Base-by-base conservation (phyloP, 1,140 invertebrate species). In the Melanaphis sacchari region DNA sequence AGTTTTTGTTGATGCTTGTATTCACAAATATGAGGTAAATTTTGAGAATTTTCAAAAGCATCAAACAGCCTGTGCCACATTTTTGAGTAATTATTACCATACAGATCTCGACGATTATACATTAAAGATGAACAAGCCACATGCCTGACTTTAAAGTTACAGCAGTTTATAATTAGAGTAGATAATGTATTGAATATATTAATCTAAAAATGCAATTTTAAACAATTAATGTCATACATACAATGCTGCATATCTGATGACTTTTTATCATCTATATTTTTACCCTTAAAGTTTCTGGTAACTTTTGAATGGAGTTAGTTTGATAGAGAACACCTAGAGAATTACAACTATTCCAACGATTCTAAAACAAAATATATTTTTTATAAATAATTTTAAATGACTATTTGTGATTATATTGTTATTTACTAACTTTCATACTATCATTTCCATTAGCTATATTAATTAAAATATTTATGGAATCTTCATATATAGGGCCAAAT, bases 31-130 rank as follows among this genome's bases (percentile, higher is more conserved):
- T 85, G 81, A 31, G 91, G 91, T 84, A 93, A 93, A 54, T 93
- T 93, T 93, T 93, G 91, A 18, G 91, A 22, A 41, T 93, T 93
- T 93, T 93, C 91, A 84, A 93, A 85, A 41, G 91, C 91, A 41
- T 93, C 91, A 54, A 93, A 93, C 21, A 93, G 22, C n/a, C 91
- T 82, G 41, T 93, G 91, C 91, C 91, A 93, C 91, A 93, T 93
- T 84, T 93, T 93, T 22, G 40, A 40, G n/a, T 84, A 93, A 41
- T 93, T 93, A n/a, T 40, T 84, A 52, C 91, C 91, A 54, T 93
- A 93, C 8, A 93, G 81, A 2, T 93, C 81, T 52, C 81, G 81
- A 5, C 26, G 81, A 54, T 38, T 52, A 54, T 54, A 93, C 43
- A 49, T 93, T 84, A 93, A 93, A 38, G 91, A 93, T 31, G 81